Base-by-base conservation (phyloP, 2,113 vertebrate genomes). In the Nothocercus nigrocapillus region DNA sequence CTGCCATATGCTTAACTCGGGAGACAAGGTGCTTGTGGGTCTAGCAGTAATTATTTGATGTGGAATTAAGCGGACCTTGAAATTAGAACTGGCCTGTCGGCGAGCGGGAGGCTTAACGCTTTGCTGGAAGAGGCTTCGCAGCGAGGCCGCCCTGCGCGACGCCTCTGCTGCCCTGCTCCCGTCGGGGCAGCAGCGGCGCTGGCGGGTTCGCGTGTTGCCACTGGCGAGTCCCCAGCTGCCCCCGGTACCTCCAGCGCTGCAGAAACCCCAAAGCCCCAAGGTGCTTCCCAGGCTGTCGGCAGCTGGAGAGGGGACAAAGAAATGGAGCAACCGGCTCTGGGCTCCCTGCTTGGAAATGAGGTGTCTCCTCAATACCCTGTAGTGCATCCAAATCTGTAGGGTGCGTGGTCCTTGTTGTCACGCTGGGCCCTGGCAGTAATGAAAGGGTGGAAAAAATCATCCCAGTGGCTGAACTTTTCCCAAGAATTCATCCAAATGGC, bases 41-140 rank as follows among this genome's bases (percentile, higher is more conserved):
- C 98, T 97, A 97, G 97, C 98, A 96, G 98, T 99, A 99, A 99
- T 99, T 99, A 99, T 98, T 98, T 99, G 98, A 98, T 99, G 98
- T 96, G 97, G 99, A 99, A 99, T 99, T 98, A 99, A 99, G 99
- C 97, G 89, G 99, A 99, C 98, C 99, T 99, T 99, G 99, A 99
- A 99, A 99, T 99, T 99, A 99, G 99, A 99, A 99, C 98, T 98
- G 99, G 98, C 98, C 98, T 95, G 96, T 98, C n/a, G 42, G 97
- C 95, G 96, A 94, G 97, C 96, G 69, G 96, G 93, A 96, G 93
- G 97, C 97, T 98, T 97, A 98, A 98, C 97, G 83, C 96, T 97
- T 96, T 94, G 97, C 93, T 97, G 95, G 96, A 89, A 97, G 70
- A 61, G 85, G 89, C 96, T 94, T 97, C 95, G 95, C 90, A 53